phyloP scores from a whole-genome alignment of 2,888 invertebrate genomes.

The Polyploca ridens region DNA sequence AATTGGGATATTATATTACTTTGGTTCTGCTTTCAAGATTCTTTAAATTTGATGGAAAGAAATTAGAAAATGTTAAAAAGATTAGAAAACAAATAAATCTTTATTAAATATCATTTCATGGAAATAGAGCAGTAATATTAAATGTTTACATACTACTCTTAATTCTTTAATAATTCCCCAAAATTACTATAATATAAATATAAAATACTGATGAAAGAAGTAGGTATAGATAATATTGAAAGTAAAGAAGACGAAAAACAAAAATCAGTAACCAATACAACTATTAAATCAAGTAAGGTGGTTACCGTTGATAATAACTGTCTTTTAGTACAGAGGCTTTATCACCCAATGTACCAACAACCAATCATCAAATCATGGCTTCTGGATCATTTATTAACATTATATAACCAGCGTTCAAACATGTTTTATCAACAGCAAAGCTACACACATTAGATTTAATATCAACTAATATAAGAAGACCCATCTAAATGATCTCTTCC shows the following conservation, averaged over 20 bases:
- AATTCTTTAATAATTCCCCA: too few species aligned
- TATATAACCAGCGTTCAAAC: neutral
- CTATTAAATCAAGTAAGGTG: neutral
- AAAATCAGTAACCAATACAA: neutral
- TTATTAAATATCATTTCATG: too few species aligned
- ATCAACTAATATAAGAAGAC: constrained; percentile 34
- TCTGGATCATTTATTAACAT: neutral
- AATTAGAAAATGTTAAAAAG: too few species aligned
- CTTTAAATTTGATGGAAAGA: too few species aligned
- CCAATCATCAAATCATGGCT: neutral
- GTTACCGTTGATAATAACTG: neutral
- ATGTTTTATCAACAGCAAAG: constrained; percentile 37
- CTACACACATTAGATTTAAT: constrained; percentile 35
- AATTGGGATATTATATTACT: neutral
- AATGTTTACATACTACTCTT: too few species aligned
- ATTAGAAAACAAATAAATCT: too few species aligned
- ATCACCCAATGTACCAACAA: neutral
- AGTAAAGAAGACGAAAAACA: too few species aligned
- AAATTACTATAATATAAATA: too few species aligned
- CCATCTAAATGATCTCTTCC: constrained; percentile 16
- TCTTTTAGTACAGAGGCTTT: neutral
- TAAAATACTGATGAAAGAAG: too few species aligned
- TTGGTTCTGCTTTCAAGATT: neutral
- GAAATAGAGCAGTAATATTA: too few species aligned
- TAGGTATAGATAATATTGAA: too few species aligned